Evolutionary conservation across 2,888 invertebrate species (phyloP), one percentile per base, ranked within the genome.

Genomic region (Parnassius apollo): DNA sequence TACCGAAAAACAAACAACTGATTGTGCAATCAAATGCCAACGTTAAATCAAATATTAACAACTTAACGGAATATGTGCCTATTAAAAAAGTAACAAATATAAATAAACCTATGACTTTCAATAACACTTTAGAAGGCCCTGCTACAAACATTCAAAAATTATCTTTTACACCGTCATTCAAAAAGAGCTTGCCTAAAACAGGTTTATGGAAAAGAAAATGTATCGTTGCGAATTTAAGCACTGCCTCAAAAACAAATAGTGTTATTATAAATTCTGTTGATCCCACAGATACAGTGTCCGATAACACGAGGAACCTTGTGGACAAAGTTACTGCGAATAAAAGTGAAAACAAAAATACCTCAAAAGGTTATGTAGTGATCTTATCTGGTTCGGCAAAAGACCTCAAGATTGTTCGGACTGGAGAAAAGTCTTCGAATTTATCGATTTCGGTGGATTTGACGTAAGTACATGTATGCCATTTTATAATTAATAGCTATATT

Each of bases 351-450:
- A 49, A 49, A 49, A 13, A 52, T n/a, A 42, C 42, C 8, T n/a
- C 8, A 35, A 52, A n/a, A 3, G 3, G 42, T 2, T 7, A 2
- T 8, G 11, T 42, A 42, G 22, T 10, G 11, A 49, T 59, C 2
- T 57, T 79, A 50, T 66, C 67, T 4, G 79, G 79, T 35, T 72
- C 74, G 8, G 74, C 77, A 8, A 78, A 77, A 65, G 74, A 71
- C 60, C 78, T 82, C 25, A 67, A 77, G 9, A 67, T 68, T 52
- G 60, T 58, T 51, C 59, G 57, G 2, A 13, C 42, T 7, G 59
- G 60, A 42, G 49, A 42, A 4, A 60, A 57, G 12, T 35, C 54
- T 1, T 10, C 50, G 22, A 1, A 12, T 13, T 12, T 9, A n/a
- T 1, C n/a, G 13, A 1, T 45, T 42, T 12, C 44, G 13, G 18